Conservation (phyloP, 2,113 vertebrate species). For the Podilymbus podiceps region DNA sequence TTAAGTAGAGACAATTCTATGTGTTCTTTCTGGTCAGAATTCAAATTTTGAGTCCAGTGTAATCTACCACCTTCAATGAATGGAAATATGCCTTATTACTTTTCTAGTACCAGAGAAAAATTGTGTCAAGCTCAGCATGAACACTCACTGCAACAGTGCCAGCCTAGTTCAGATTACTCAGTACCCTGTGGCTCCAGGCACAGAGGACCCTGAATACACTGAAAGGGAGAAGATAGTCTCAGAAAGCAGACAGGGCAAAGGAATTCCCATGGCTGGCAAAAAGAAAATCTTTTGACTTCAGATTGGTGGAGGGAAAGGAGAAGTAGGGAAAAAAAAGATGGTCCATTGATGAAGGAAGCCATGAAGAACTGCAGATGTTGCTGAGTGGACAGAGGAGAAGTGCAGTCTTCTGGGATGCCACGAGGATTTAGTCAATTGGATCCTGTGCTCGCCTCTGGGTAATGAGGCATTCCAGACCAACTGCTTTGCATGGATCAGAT, state of each 20-base stretch:
- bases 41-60: neutral
- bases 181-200: neutral
- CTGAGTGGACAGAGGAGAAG: neutral
- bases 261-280: neutral
- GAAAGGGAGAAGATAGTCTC: neutral
- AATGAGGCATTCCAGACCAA: constrained; percentile 50
- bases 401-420: constrained; percentile 38
- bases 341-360: neutral
- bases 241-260: neutral
- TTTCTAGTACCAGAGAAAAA: neutral
- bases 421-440: constrained; percentile 67
- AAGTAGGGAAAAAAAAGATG: neutral
- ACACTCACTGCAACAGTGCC: neutral
- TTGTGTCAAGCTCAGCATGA: neutral
- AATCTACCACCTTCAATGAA: neutral
- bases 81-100: neutral
- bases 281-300: neutral
- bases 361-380: neutral
- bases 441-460: constrained; percentile 31
- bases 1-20: neutral
- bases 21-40: neutral
- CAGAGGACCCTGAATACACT: neutral
- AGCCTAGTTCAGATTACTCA: neutral
- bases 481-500: constrained; percentile 45
- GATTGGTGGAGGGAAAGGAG: neutral